Evolutionary conservation across 2,888 invertebrate species (phyloP).

Genomic region (Argyresthia albistria): DNA sequence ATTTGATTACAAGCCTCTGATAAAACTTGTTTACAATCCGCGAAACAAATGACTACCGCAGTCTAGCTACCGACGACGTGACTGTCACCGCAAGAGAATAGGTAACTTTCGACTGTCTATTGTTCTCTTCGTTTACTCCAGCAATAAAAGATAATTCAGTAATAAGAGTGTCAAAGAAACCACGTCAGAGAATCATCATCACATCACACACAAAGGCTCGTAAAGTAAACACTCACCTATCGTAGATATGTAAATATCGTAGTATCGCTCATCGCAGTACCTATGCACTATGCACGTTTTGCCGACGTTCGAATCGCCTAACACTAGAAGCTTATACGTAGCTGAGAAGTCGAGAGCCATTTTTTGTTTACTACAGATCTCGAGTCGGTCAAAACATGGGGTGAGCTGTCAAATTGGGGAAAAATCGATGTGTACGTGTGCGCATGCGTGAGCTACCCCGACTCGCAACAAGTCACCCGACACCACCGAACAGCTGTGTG

Average conservation of each 20-base stretch:
- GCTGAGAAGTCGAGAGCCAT: conserved; percentile 91
- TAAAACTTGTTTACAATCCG: too few species aligned
- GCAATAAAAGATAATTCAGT: conserved; percentile 31
- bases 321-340: conserved; percentile 88
- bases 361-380: conserved; percentile 61
- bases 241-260: conserved; percentile 92
- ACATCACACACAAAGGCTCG: conserved; percentile 48
- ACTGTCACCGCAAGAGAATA: not conserved
- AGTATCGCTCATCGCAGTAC: conserved; percentile 91
- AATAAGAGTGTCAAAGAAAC: conserved; percentile 9
- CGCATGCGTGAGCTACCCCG: conserved; percentile 51
- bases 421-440: conserved; percentile 59
- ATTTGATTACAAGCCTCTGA: too few species aligned
- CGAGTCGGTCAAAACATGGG: conserved; percentile 59
- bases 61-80: too few species aligned
- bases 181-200: conserved; percentile 31
- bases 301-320: conserved; percentile 92
- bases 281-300: conserved; percentile 93
- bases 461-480: conserved; percentile 35
- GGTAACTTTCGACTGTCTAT: conserved; percentile 20
- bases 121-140: conserved; percentile 29
- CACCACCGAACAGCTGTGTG: not conserved
- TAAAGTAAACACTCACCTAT: conserved; percentile 81
- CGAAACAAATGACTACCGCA: too few species aligned
- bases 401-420: conserved; percentile 60